Percentiles rank a stretch among this genome's conserved stretches.
phyloP scores from a whole-genome alignment of 1,140 invertebrate genomes.

The Heliconius eleuchia region DNA sequence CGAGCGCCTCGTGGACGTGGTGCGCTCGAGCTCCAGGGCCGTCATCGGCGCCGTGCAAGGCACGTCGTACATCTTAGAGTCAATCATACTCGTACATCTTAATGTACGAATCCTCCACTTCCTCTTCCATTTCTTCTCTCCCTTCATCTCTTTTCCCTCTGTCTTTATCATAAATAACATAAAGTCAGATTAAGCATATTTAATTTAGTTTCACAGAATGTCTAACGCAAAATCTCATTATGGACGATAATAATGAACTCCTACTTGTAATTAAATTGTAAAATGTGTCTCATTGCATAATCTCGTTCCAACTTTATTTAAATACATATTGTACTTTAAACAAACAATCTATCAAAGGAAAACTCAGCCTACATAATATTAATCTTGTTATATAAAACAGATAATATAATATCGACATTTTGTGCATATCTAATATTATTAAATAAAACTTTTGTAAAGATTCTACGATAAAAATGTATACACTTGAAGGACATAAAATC shows the following conservation, averaged over 20 bases:
- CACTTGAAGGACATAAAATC: background rate
- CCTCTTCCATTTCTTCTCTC: too few relatives aligned
- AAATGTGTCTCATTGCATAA: too few relatives aligned
- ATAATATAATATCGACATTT: background rate
- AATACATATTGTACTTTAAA: background rate
- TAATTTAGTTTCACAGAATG: too few relatives aligned
- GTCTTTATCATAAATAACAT: too few relatives aligned
- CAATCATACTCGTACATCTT: too few relatives aligned
- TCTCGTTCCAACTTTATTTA: background rate
- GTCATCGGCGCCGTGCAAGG: slow-evolving; percentile 96
- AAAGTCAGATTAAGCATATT: too few relatives aligned
- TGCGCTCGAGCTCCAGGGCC: slow-evolving; percentile 89
- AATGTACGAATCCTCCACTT: too few relatives aligned
- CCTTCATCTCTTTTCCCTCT: too few relatives aligned
- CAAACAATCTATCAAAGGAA: background rate
- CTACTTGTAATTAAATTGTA: too few relatives aligned
- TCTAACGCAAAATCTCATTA: too few relatives aligned
- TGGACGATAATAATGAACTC: too few relatives aligned
- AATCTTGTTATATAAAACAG: background rate
- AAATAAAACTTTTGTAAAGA: background rate
- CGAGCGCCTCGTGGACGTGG: slow-evolving; percentile 89
- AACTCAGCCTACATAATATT: background rate
- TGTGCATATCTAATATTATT: background rate
- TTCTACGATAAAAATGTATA: background rate
- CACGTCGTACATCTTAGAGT: slow-evolving; percentile 27